phyloP scores from a whole-genome alignment of 2,888 invertebrate genomes.

The Pollenia griseotomentosa region DNA sequence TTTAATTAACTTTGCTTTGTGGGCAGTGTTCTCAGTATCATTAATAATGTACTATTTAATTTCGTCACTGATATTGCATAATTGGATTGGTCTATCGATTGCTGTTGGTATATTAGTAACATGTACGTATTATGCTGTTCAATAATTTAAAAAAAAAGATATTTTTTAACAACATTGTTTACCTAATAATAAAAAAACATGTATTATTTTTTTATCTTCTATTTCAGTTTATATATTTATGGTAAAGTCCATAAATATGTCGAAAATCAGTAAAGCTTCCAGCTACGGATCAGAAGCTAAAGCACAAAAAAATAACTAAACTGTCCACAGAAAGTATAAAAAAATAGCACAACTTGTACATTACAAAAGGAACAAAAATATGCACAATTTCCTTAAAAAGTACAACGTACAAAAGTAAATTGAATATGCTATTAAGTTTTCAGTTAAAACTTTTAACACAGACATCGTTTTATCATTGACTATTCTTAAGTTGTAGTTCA shows the following conservation, averaged over 20 bases:
- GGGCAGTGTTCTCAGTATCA: constrained; percentile 85
- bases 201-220: constrained; percentile 79
- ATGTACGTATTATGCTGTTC: constrained; percentile 88
- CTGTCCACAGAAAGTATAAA: constrained; percentile 20
- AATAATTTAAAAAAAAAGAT: background rate
- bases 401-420: constrained; percentile 39
- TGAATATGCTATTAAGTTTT: constrained; percentile 38
- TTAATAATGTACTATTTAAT: constrained; percentile 80
- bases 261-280: constrained; percentile 93
- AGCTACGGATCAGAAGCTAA: constrained; percentile 87
- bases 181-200: background rate
- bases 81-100: constrained; percentile 84
- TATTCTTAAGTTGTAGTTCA: constrained; percentile 31
- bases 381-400: constrained; percentile 56
- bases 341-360: constrained; percentile 30
- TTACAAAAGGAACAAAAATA: constrained; percentile 31
- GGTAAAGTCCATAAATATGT: constrained; percentile 92
- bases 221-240: constrained; percentile 90
- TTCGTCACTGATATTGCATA: constrained; percentile 83
- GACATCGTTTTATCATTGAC: constrained; percentile 17
- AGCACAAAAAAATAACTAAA: constrained; percentile 75
- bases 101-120: constrained; percentile 86
- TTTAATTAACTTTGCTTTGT: constrained; percentile 89
- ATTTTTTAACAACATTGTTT: background rate
- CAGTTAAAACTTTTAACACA: constrained; percentile 25